Evolutionary conservation across 2,888 invertebrate genomes (phyloP).

Genomic region (Periphyllus acericola): DNA sequence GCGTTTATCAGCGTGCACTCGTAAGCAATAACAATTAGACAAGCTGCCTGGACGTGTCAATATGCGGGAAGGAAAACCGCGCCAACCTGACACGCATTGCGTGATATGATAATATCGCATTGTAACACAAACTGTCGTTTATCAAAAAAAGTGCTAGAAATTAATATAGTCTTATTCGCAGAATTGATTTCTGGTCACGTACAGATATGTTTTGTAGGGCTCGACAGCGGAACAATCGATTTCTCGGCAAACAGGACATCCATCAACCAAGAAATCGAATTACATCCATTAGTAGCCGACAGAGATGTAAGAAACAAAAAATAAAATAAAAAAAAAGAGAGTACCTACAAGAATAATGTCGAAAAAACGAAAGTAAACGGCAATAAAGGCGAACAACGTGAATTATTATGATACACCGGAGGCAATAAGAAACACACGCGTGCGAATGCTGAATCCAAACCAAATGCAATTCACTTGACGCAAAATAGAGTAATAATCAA

Average conservation of each 20-base stretch:
- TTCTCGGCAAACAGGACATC: neutral
- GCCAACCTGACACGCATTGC: neutral
- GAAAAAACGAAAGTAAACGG: neutral
- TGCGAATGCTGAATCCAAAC: neutral
- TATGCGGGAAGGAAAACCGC: neutral
- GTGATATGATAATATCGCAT: too few relatives aligned
- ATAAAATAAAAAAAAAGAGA: neutral
- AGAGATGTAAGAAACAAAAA: neutral
- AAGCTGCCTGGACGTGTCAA: neutral
- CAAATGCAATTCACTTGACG: neutral
- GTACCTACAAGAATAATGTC: neutral
- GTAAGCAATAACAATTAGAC: neutral
- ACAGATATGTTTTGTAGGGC: neutral
- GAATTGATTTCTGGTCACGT: neutral
- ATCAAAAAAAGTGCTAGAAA: neutral
- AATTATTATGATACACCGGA: neutral
- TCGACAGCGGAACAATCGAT: neutral
- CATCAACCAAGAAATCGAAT: slow-evolving; percentile 3
- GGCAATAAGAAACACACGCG: neutral
- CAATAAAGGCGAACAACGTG: neutral
- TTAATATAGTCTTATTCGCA: neutral
- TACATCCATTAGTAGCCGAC: neutral
- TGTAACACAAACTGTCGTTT: neutral
- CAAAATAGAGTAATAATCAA: neutral
- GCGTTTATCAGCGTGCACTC: neutral